Base-by-base conservation (phyloP, 2,888 invertebrate genomes). In the Omphaloscelis lunosa region DNA sequence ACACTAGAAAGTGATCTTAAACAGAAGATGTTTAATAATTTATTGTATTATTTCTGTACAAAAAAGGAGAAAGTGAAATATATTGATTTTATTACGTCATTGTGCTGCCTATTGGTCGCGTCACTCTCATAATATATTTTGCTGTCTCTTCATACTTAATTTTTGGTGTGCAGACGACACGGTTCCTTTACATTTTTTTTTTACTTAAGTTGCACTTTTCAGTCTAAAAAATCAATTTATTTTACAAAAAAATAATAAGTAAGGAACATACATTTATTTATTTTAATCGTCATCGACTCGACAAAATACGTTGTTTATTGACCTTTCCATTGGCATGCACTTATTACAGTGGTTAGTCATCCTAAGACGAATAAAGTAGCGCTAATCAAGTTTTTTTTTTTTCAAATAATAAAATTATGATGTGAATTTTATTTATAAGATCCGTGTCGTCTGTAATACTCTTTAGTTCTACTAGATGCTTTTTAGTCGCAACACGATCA, bases 401-500 rank as follows among this genome's bases (percentile, higher is more conserved):
- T 41, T 48, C 23, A 7, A 45, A 45, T 48, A 39, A 23, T 79
- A 45, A 17, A 53, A 17, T 53, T 51, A 11, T 27, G 9, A 9
- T 23, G 11, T 17, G n/a, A 34, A 68, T 77, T 53, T 27, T 7
- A 58, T 53, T 51, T 6, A 48, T 17, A 41, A 68, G 45, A 17
- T 27, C 53, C 45, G 51, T 77, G 68, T 86, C 81, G 62, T 81
- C 73, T 88, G 86, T 65, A 79, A 65, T 20, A 61, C n/a, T 75
- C 17, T 74, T 63, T 72, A 85, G 80, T 77, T 77, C 48, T 89
- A 84, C 85, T 91, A 93, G 91, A 90, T 90, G 94, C 94, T 94
- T 94, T 82, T 88, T 95, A 95, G 94, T 88, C 90, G 94, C 94
- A 91, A 94, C 92, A 94, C 93, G 93, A 92, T 95, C 94, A 95